Evolutionary conservation across 1,140 invertebrate species (phyloP).

Genomic region (Berghia stephanieae): DNA sequence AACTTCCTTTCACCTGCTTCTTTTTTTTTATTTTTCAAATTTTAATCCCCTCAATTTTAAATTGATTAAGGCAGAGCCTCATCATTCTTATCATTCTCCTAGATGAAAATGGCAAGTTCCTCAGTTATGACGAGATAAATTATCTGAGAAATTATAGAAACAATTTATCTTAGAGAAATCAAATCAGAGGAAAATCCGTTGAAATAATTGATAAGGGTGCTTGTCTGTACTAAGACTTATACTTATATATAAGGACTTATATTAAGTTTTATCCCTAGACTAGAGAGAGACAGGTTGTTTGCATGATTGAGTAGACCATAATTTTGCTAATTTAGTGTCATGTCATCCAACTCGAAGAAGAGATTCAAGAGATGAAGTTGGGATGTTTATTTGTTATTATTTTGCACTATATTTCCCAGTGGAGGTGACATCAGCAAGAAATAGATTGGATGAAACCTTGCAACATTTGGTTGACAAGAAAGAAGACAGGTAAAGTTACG

Average conservation of each 20-base stretch:
- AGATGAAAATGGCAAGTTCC: too few relatives aligned
- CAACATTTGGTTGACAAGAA: slow-evolving; percentile 53
- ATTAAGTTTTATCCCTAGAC: not conserved
- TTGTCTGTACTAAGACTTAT: too few relatives aligned
- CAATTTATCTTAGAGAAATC: too few relatives aligned
- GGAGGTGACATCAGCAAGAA: slow-evolving; percentile 50
- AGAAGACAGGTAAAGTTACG: slow-evolving; percentile 51
- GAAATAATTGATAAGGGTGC: too few relatives aligned
- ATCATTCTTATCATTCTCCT: too few relatives aligned
- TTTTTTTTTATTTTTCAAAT: too few relatives aligned
- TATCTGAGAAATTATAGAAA: too few relatives aligned
- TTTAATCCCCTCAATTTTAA: too few relatives aligned
- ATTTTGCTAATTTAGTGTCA: not conserved
- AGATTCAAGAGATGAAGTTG: not conserved
- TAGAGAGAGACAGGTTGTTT: not conserved
- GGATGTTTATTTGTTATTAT: not conserved
- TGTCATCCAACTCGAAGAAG: not conserved
- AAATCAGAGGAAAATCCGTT: too few relatives aligned
- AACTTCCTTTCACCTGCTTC: too few relatives aligned
- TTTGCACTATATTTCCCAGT: slow-evolving; percentile 20
- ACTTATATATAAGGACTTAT: not conserved
- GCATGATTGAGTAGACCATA: not conserved
- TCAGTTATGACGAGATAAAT: too few relatives aligned
- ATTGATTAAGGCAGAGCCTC: too few relatives aligned
- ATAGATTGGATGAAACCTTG: slow-evolving; percentile 47